Base-by-base conservation (phyloP, 2,797 vertebrate genomes). In the Allobates femoralis region DNA sequence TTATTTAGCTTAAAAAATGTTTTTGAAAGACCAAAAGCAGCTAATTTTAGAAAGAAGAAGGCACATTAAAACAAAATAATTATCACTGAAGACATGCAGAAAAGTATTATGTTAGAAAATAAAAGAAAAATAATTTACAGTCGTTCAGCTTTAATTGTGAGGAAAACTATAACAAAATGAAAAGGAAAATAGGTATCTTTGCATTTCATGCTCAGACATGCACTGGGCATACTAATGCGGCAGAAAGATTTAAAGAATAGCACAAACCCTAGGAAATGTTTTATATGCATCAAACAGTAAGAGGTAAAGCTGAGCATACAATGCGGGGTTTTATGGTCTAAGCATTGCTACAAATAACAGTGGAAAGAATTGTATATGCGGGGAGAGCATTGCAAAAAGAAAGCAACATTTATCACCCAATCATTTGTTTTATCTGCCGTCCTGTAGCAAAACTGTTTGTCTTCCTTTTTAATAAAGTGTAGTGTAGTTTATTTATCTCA, bases 351-450 rank as follows among this genome's bases (percentile, higher is more conserved):
- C 58, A 77, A 66, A 84, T 77, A 66, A 77, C 55, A 66, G 34
- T 14, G 19, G 30, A 28, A 81, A 32, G 46, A 37, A 81, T 69
- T 67, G 37, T 50, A 6, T 81, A 19, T 46, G 10, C 32, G 34
- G 26, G n/a, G 18, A 81, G 19, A 32, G 32, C 67, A 8, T 34
- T 37, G 53, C 55, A 16, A n/a, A 60, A 15, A 81, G 79, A 81
- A 21, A 66, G 11, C 58, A 37, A 81, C 58, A 67, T 81, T 81
- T 66, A 81, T 81, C 79, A 81, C 41, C 60, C 51, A 50, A 84
- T 76, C 67, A 75, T 15, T 64, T 30, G 19, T 32, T 62, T 75
- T 75, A 76, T 84, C 76, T 84, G 51, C 55, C 32, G 3, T 74
- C 34, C 12, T 56, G 15, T 46, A 21, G 55, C 34, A 84, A 32